Evolutionary conservation across 2,113 vertebrate species (phyloP).

Genomic region (Mixornis gularis): DNA sequence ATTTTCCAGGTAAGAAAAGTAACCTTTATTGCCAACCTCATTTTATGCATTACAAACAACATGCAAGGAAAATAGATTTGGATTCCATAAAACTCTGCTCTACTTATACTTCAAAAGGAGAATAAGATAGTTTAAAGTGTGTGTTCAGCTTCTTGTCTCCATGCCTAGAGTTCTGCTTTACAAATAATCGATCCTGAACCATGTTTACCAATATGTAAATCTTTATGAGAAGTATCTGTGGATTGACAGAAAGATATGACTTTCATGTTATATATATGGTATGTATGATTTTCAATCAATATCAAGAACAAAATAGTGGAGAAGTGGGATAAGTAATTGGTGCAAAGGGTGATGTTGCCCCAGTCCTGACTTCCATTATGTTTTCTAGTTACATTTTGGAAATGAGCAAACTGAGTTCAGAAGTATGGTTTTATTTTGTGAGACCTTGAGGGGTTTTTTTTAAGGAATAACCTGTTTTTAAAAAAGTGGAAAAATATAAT

Average conservation of each 20-base stretch:
- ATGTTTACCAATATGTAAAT: background rate
- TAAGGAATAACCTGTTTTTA: background rate
- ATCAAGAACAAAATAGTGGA: background rate
- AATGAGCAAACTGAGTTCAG: background rate
- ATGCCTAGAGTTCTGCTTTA: background rate
- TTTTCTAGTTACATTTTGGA: background rate
- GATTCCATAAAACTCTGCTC: background rate
- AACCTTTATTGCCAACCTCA: background rate
- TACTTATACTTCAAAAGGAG: background rate
- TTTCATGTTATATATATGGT: background rate
- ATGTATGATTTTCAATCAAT: background rate
- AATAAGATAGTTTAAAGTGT: background rate
- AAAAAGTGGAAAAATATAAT: background rate
- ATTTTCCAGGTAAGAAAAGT: background rate
- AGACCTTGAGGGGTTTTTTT: background rate
- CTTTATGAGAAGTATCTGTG: background rate
- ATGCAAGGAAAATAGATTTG: background rate
- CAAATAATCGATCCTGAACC: background rate
- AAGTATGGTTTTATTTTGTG: background rate
- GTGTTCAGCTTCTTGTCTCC: background rate
- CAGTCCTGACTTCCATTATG: background rate
- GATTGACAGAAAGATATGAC: background rate
- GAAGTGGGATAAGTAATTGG: background rate
- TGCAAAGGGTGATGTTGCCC: background rate
- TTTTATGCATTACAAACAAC: background rate